These are phyloP conservation scores for Gallinago solitaria DNA, from an alignment of 2,797 vertebrate species.

Conservation along the genomic window DNA sequence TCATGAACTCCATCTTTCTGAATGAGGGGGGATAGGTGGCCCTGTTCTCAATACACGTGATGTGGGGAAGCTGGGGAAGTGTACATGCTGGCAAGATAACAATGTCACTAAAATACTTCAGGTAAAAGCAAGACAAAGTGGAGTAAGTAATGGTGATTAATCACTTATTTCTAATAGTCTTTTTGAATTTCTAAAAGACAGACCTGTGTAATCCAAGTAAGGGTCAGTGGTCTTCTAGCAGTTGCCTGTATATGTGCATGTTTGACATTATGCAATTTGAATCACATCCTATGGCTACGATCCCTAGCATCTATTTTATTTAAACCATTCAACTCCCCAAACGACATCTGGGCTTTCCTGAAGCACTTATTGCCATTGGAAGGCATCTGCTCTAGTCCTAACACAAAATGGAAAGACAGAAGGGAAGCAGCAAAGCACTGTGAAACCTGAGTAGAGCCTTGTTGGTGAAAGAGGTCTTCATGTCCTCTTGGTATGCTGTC, in stretches of 20 bases:
- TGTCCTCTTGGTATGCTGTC: not conserved
- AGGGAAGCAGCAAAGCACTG: not conserved
- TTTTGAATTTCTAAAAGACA: not conserved
- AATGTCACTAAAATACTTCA: not conserved
- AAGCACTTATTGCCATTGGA: not conserved
- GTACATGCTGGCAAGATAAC: not conserved
- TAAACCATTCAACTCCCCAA: not conserved
- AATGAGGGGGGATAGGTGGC: not conserved
- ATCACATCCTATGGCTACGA: accelerated
- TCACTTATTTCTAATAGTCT: not conserved
- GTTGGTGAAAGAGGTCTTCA: not conserved
- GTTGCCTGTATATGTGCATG: accelerated
- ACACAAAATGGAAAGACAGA: not conserved
- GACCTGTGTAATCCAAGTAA: not conserved
- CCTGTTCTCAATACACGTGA: not conserved
- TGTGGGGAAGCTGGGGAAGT: not conserved
- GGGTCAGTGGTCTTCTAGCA: not conserved
- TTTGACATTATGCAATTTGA: not conserved
- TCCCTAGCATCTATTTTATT: not conserved
- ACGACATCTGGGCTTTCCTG: not conserved
- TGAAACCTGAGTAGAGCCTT: not conserved
- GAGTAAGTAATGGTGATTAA: not conserved
- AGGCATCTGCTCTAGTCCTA: accelerated
- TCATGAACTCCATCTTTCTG: not conserved
- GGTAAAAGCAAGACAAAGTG: not conserved